Conservation (phyloP, 2,797 vertebrate species). For the Sebastes goodei region DNA sequence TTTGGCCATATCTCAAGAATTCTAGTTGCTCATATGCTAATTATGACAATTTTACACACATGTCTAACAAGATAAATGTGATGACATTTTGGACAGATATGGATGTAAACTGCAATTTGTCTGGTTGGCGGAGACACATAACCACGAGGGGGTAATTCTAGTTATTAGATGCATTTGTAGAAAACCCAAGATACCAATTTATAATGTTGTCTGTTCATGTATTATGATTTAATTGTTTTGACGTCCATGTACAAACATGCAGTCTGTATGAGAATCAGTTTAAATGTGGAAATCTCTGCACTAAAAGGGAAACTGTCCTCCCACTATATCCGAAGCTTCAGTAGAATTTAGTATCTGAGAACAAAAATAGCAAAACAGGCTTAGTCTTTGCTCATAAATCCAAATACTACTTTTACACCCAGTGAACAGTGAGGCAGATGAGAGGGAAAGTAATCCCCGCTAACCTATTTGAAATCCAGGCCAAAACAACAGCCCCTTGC, state of each 20-base stretch:
- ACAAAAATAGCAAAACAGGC: conserved; percentile 19
- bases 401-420: conserved; percentile 22
- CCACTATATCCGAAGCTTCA: background rate
- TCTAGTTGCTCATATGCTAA: too few relatives aligned
- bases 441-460: conserved; percentile 44
- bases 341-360: background rate
- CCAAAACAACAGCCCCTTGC: conserved; percentile 51
- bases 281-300: background rate
- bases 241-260: background rate
- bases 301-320: background rate
- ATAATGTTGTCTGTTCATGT: background rate
- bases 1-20: too few relatives aligned
- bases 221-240: background rate
- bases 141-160: too few relatives aligned
- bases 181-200: background rate
- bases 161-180: background rate
- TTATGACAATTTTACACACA: too few relatives aligned
- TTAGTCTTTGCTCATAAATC: conserved; percentile 36
- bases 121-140: too few relatives aligned
- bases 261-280: background rate
- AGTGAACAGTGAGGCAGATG: conserved; percentile 36
- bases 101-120: too few relatives aligned
- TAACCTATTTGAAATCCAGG: conserved; percentile 54
- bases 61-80: too few relatives aligned
- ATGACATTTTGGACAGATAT: too few relatives aligned